Evolutionary conservation across 2,797 vertebrate genomes (phyloP).

Genomic region (Bradypus variegatus): DNA sequence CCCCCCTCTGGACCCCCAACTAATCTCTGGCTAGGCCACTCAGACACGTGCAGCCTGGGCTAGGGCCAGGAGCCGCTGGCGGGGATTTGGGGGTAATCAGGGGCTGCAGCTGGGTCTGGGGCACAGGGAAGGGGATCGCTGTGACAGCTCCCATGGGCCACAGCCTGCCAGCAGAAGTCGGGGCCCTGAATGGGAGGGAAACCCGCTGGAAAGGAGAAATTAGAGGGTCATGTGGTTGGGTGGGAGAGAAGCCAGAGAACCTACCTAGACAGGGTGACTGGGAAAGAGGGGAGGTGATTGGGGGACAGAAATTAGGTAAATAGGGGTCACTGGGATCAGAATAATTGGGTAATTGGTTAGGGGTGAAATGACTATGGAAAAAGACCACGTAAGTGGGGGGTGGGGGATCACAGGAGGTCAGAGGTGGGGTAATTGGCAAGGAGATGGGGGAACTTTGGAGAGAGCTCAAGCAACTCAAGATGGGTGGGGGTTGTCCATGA

Average conservation of each 20-base stretch:
- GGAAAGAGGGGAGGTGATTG: background rate
- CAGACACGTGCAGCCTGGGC: conserved; percentile 53
- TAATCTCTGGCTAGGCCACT: conserved; percentile 63
- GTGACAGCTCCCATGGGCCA: conserved; percentile 20
- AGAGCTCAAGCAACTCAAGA: background rate
- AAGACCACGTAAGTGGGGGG: background rate
- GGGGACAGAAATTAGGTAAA: background rate
- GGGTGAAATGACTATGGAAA: background rate
- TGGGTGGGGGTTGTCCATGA: background rate
- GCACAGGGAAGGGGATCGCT: background rate
- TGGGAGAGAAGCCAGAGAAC: background rate
- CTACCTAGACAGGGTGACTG: background rate
- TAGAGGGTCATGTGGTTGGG: background rate
- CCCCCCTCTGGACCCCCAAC: background rate
- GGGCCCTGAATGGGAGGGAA: background rate
- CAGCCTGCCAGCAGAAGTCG: background rate
- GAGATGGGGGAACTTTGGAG: conserved; percentile 38
- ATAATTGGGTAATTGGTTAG: background rate
- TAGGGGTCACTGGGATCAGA: background rate
- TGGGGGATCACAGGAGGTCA: background rate
- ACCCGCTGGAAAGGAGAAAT: background rate
- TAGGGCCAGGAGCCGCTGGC: background rate
- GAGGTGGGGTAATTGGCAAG: background rate
- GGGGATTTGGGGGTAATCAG: conserved; percentile 48
- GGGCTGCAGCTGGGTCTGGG: conserved; percentile 35